Base-by-base conservation (phyloP, 2,113 vertebrate genomes). In the Smithornis capensis region DNA sequence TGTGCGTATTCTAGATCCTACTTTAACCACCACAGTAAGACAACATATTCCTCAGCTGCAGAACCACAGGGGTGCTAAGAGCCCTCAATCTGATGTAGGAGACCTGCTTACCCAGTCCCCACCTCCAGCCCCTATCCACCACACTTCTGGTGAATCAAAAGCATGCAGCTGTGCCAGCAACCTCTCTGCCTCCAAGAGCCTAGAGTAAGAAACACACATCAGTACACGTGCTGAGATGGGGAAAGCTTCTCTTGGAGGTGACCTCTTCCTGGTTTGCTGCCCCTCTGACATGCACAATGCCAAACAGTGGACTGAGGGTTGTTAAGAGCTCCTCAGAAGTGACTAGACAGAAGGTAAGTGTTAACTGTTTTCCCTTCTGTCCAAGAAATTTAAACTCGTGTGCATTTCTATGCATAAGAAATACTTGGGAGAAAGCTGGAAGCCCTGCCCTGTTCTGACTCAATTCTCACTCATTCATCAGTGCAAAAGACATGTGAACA, bases 151-250 rank as follows among this genome's bases (percentile, higher is more conserved):
- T 74, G 78, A 79, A 63, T 29, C n/a, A 68, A n/a, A 29, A n/a
- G 37, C 42, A 71, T 40, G 52, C 40, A 73, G 71, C 52, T 38
- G 14, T 35, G 53, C 45, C 77, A 67, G 65, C 57, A 83, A 38
- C 55, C 3, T 0, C 1, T 0, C 38, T 47, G 44, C 45, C 78
- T 53, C 8, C 37, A 22, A 24, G 42, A 47, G 16, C 25, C 44
- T 31, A 38, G 31, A 53, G 62, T 37, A 22, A 55, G 21, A 35
- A 67, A 68, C 22, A 14, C 3, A 0, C 25, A 49, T 74, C 42
- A 1, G 0, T 3, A 25, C 10, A 10, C 3, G 0, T 7, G 47
- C 63, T 40, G 55, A 11, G 49, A 44, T 27, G 37, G 5, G 3
- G 69, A 4, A 3, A 10, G 19, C n/a, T 55, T 65, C 64, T 64